Base-by-base conservation (phyloP, 1,140 invertebrate species). In the Lordiphosa clarofinis region DNA sequence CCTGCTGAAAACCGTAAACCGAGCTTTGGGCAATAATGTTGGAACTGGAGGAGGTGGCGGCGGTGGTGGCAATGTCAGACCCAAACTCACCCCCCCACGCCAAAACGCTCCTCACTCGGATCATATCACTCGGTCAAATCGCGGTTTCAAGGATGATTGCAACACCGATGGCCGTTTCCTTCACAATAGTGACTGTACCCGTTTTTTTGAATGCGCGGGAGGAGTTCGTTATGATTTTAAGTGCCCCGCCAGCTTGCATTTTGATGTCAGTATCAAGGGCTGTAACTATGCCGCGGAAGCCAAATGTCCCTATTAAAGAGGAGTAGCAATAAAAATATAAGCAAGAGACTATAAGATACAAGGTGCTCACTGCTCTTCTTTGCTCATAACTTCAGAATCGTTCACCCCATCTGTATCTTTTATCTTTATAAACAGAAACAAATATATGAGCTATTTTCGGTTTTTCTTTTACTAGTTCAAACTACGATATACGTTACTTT, bases 1-100 rank as follows among this genome's bases (percentile, higher is more conserved):
- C 56, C 90, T 57, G 82, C 90, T 69, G 74, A 86, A 78, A 42
- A 46, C 78, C 11, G 78, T 84, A 28, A 84, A 82, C 43, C 42
- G 72, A 2, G 68, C 49, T 8, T 11, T 81, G 33, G 76, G 76
- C 11, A 38, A 24, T 9, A 43, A 66, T 4, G 66, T 44, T 3
- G 52, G 49, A 12, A 55, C 42, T 9, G 36, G 55, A 11, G 66
- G 38, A 0, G 37, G 13, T 3, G 49, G 59, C 3, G 60, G 58
- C 0, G 42, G 50, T 1, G 24, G 40, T 1, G 49, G 40, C 7
- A 57, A 15, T 66, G 72, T 57, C 2, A 66, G 68, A 7, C 4
- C 19, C 19, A 3, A 1, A 19, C 19, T 3, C 19, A 19, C 19
- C 3, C 19, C 52, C 0, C 13, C 54, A 4, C 55, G 15, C 15